These are phyloP conservation scores for Phenacoccus solenopsis DNA, from an alignment of 1,140 invertebrate species.

Conservation along the genomic window DNA sequence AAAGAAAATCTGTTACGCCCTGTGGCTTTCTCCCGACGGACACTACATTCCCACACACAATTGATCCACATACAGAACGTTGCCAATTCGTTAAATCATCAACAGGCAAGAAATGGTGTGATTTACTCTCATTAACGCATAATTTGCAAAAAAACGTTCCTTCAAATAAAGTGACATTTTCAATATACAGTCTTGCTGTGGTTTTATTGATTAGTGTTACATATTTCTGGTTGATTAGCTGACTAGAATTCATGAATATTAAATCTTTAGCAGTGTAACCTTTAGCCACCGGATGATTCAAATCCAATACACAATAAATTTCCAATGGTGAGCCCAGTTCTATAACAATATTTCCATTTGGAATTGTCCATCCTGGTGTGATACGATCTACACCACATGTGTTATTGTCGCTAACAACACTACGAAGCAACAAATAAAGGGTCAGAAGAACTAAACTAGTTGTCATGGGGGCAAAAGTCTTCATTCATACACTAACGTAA, in stretches of 20 bases:
- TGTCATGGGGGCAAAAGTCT: too few species aligned
- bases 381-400: too few species aligned
- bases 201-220: constrained; percentile 39
- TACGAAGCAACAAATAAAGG: too few species aligned
- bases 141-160: constrained; percentile 9
- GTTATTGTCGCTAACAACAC: too few species aligned
- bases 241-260: constrained; percentile 35
- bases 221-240: constrained; percentile 36
- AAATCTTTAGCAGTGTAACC: constrained; percentile 36
- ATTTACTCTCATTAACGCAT: not conserved
- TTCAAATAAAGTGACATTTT: constrained; percentile 32
- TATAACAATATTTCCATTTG: constrained; percentile 39
- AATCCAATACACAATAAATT: constrained; percentile 39
- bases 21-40: constrained; percentile 38
- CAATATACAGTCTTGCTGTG: constrained; percentile 35
- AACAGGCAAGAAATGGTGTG: constrained; percentile 27
- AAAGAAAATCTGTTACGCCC: constrained; percentile 45
- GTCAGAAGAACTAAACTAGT: too few species aligned
- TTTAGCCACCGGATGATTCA: constrained; percentile 30
- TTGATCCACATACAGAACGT: not conserved
- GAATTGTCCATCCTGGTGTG: constrained; percentile 33
- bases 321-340: constrained; percentile 36
- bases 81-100: not conserved
- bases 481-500: too few species aligned
- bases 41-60: constrained; percentile 39